phyloP scores from a whole-genome alignment of 2,797 vertebrate species.

The Lithobates sylvaticus region DNA sequence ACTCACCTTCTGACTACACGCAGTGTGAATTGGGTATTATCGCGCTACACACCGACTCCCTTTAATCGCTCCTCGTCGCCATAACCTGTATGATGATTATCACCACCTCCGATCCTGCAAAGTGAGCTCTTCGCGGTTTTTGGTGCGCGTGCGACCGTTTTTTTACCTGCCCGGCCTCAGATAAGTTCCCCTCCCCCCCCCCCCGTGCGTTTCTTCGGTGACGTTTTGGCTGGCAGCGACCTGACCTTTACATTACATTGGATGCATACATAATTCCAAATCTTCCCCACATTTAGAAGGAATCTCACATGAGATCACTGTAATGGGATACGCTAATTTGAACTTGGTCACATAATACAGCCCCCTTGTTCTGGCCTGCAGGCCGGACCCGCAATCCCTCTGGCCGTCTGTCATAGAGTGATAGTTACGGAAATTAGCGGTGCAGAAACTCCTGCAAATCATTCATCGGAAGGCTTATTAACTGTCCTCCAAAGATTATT shows the following conservation, averaged over 20 bases:
- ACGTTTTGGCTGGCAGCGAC: neutral
- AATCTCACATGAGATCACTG: constrained; percentile 68
- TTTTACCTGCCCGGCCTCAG: too few relatives aligned
- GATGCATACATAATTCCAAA: constrained; percentile 67
- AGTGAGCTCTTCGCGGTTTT: too few relatives aligned
- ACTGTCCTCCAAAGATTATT: constrained; percentile 84
- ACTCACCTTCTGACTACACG: too few relatives aligned
- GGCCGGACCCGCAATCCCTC: constrained; percentile 86
- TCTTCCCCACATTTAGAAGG: constrained; percentile 68
- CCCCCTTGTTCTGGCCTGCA: constrained; percentile 85
- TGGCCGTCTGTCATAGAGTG: constrained; percentile 96
- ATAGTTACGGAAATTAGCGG: constrained; percentile 98
- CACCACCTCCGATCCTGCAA: too few relatives aligned
- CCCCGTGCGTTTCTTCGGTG: too few relatives aligned
- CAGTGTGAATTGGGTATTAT: too few relatives aligned
- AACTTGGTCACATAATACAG: constrained; percentile 83
- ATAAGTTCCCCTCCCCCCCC: too few relatives aligned
- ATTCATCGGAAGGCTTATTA: constrained; percentile 96
- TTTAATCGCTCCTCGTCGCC: too few relatives aligned
- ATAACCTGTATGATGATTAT: too few relatives aligned
- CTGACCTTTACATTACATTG: constrained; percentile 55
- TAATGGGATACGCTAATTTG: constrained; percentile 74
- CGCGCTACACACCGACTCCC: too few relatives aligned
- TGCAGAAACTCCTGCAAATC: constrained; percentile 94
- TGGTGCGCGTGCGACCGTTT: too few relatives aligned